phyloP scores from a whole-genome alignment of 2,797 vertebrate genomes.

The Epinephelus coioides region DNA sequence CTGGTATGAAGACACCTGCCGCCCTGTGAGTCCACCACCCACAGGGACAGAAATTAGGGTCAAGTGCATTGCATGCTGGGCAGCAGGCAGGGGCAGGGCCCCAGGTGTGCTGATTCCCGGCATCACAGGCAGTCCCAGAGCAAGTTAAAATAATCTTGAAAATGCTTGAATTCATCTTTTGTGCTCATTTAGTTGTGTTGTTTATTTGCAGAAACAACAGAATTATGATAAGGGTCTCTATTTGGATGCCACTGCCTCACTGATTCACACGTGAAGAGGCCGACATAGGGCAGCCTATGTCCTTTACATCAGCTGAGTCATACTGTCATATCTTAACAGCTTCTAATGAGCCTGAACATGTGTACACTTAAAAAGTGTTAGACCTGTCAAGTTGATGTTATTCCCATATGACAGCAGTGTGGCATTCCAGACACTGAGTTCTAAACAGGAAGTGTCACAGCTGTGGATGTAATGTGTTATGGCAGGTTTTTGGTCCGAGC shows the following conservation, averaged over 20 bases:
- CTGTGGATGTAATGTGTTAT: conserved; percentile 12
- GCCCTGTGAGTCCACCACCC: no score
- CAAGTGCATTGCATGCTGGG: no score
- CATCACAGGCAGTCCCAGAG: no score
- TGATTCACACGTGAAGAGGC: no score
- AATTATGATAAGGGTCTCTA: neutral
- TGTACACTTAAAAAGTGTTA: neutral
- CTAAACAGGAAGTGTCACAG: conserved; percentile 31
- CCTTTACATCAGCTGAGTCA: neutral
- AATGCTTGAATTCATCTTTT: neutral
- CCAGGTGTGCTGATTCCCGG: no score
- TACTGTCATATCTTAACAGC: neutral
- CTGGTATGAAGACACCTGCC: no score
- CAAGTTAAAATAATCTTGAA: neutral
- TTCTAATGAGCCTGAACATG: neutral
- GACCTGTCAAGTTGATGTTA: conserved; percentile 1
- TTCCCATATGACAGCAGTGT: conserved; percentile 8
- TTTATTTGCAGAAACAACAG: neutral
- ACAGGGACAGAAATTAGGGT: no score
- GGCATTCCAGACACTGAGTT: neutral
- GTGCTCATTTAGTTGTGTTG: neutral
- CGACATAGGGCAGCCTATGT: neutral
- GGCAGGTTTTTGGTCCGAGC: conserved; percentile 18
- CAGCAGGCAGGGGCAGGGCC: no score
- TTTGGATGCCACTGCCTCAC: no score